Percentiles rank a stretch among this genome's conserved stretches.
phyloP scores from a whole-genome alignment of 2,113 vertebrate genomes.

The Alligator sinensis region DNA sequence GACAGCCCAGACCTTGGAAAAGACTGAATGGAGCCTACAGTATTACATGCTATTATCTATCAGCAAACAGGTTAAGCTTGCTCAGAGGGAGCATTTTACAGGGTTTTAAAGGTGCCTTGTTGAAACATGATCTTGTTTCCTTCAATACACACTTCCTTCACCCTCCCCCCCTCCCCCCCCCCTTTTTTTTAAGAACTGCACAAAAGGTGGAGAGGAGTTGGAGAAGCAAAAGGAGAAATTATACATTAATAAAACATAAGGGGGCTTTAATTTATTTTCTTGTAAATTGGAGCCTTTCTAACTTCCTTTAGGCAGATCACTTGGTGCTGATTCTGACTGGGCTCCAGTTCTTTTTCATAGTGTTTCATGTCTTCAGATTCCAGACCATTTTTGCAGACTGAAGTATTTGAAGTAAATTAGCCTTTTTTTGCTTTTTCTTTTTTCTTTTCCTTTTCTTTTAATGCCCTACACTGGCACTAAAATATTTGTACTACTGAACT shows the following conservation, averaged over 20 bases:
- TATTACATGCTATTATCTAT: conserved; percentile 65
- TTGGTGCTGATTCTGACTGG: not conserved
- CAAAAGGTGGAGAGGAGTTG: not conserved
- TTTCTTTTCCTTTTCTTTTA: rapidly evolving
- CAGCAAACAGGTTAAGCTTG: conserved; percentile 77
- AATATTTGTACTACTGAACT: rapidly evolving
- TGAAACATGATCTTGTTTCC: conserved; percentile 73
- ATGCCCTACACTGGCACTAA: not conserved
- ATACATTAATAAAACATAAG: not conserved
- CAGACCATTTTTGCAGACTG: not conserved
- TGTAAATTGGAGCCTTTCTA: not conserved
- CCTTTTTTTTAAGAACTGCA: conserved; percentile 31
- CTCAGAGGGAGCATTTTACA: conserved; percentile 67
- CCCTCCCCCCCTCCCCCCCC: not conserved
- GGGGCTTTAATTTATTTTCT: conserved; percentile 15
- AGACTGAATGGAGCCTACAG: conserved; percentile 54
- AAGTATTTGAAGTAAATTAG: rapidly evolving
- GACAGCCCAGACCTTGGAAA: conserved; percentile 58
- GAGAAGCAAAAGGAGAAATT: conserved; percentile 1
- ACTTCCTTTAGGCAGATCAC: not conserved
- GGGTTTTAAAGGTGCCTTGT: conserved; percentile 74
- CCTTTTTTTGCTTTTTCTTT: not conserved
- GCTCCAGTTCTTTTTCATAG: not conserved
- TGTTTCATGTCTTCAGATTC: not conserved
- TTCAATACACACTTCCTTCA: conserved; percentile 29